Evolutionary conservation across 2,113 vertebrate genomes (phyloP).

Genomic region (Corydoras sp.): DNA sequence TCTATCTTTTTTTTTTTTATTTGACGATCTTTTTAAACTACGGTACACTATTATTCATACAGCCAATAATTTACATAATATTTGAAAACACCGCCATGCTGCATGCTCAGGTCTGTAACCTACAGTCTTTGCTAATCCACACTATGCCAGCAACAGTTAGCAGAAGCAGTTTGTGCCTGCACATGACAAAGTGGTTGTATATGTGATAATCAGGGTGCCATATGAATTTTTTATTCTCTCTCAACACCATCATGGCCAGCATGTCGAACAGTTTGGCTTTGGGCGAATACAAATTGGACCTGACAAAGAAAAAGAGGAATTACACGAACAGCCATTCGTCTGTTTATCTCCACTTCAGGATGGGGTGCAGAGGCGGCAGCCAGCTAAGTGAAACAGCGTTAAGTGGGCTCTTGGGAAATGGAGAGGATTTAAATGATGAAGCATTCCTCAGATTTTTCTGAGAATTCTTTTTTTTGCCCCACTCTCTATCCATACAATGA

Average conservation of each 20-base stretch:
- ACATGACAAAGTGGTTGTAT: neutral
- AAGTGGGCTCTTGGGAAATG: slow-evolving; percentile 55
- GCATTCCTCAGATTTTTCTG: slow-evolving; percentile 40
- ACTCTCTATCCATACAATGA: too few relatives aligned
- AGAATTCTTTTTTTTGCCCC: too few relatives aligned
- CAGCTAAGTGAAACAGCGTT: slow-evolving; percentile 51
- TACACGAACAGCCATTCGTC: slow-evolving; percentile 47
- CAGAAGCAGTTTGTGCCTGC: neutral
- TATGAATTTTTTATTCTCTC: slow-evolving; percentile 11
- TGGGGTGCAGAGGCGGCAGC: slow-evolving; percentile 44
- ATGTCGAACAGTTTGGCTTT: slow-evolving; percentile 40
- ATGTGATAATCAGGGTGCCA: slow-evolving; percentile 8
- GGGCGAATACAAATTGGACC: slow-evolving; percentile 58
- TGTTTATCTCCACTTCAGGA: slow-evolving; percentile 48
- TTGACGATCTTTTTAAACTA: too few relatives aligned
- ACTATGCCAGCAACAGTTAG: neutral
- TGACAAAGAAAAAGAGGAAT: slow-evolving; percentile 57
- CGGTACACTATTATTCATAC: too few relatives aligned
- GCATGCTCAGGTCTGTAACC: neutral
- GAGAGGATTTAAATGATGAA: slow-evolving; percentile 42
- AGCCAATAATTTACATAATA: too few relatives aligned
- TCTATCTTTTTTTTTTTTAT: too few relatives aligned
- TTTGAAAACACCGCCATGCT: too few relatives aligned
- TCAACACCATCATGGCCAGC: neutral
- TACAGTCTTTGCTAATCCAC: neutral